Percentiles rank a stretch among this genome's conserved stretches.
phyloP scores from a whole-genome alignment of 2,797 vertebrate genomes.

The Petrocephalus sullivani region DNA sequence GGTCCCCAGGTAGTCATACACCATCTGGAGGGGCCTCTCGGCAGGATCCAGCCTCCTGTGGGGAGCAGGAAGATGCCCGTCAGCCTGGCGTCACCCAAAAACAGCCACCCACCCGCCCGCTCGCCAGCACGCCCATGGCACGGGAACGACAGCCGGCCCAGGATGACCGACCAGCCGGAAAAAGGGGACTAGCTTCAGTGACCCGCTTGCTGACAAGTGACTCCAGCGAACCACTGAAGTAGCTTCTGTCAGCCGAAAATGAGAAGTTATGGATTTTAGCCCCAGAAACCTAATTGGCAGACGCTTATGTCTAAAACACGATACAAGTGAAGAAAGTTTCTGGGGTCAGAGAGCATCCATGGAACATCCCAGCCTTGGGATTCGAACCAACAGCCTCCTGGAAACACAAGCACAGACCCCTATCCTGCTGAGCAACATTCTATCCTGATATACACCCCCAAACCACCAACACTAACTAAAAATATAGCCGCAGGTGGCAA shows the following conservation, averaged over 20 bases:
- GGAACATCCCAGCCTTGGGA: background rate
- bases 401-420: background rate
- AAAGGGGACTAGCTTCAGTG: background rate
- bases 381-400: background rate
- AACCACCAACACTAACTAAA: background rate
- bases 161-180: background rate
- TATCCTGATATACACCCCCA: background rate
- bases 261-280: background rate
- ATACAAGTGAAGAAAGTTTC: background rate
- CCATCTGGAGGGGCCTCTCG: constrained; percentile 85
- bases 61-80: constrained; percentile 16
- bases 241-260: background rate
- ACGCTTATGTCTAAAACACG: background rate
- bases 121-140: background rate
- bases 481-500: background rate
- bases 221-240: background rate
- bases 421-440: background rate
- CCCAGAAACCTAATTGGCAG: background rate
- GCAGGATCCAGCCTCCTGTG: constrained; percentile 78
- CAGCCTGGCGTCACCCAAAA: background rate
- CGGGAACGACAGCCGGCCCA: no score
- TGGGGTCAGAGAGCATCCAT: background rate
- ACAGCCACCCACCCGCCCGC: background rate
- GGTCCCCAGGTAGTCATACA: constrained; percentile 81
- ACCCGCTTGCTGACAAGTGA: no score